phyloP scores from a whole-genome alignment of 2,113 vertebrate species.

The Ophiodon elongatus region DNA sequence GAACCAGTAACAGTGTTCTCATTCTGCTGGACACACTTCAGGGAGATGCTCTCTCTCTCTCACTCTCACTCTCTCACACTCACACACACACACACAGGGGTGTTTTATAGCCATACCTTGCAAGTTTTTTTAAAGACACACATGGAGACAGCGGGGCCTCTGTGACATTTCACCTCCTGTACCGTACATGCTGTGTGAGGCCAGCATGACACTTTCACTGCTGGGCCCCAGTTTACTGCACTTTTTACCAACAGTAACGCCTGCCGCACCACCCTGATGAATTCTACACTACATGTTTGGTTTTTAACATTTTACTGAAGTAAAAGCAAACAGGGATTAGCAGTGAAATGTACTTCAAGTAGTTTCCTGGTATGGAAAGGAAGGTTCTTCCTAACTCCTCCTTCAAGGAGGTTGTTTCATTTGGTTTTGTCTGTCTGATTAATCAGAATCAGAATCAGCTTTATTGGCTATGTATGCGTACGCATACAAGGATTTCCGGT shows the following conservation, averaged over 20 bases:
- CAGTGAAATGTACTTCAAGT: background rate
- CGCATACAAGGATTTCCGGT: too few species aligned
- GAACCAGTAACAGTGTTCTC: background rate
- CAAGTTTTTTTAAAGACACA: conserved; percentile 8
- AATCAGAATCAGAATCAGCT: background rate
- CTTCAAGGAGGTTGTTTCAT: background rate
- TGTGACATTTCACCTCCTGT: conserved; percentile 25
- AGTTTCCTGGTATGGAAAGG: background rate
- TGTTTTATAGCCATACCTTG: conserved; percentile 4
- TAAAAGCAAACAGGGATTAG: background rate
- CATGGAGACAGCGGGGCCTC: conserved; percentile 16
- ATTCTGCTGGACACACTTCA: background rate
- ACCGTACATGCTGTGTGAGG: conserved; percentile 2
- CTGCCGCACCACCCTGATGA: background rate
- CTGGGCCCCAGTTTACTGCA: conserved; percentile 23
- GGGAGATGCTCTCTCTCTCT: background rate
- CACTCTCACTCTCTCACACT: conserved; percentile 1
- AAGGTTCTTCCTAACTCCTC: background rate
- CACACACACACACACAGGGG: background rate
- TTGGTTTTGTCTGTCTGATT: background rate
- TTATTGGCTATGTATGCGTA: too few species aligned
- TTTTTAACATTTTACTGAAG: background rate
- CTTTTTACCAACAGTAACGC: background rate
- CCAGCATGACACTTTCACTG: background rate
- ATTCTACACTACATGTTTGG: background rate